Percentiles rank a stretch among this genome's conserved stretches.
Conservation (phyloP, 2,888 invertebrate species). For the Tiphia femorata region DNA sequence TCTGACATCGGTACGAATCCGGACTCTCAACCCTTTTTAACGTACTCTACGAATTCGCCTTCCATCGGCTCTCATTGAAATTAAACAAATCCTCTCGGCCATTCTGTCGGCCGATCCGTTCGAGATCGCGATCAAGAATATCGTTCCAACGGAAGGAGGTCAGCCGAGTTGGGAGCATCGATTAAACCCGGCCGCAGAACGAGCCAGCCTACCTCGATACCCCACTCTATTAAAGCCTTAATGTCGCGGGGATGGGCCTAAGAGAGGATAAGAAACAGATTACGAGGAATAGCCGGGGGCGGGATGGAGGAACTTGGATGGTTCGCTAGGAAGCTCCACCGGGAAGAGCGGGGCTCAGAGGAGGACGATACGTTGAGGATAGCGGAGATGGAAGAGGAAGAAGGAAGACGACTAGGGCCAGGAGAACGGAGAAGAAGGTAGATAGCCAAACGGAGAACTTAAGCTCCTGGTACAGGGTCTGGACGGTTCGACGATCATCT, state of each 20-base stretch:
- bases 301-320: no score
- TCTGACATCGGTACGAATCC: no score
- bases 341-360: slow-evolving; percentile 12
- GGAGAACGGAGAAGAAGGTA: background rate
- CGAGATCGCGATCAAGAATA: background rate
- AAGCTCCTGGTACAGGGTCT: slow-evolving; percentile 15
- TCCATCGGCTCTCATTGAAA: no score
- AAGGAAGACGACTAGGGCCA: background rate
- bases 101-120: background rate
- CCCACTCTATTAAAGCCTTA: slow-evolving; percentile 27
- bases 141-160: background rate
- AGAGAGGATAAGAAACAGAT: slow-evolving; percentile 36
- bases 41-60: no score
- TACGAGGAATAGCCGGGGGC: slow-evolving; percentile 13
- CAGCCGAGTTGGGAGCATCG: slow-evolving; percentile 3
- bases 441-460: slow-evolving; percentile 14
- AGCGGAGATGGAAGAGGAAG: slow-evolving; percentile 22
- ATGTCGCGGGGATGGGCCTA: slow-evolving; percentile 22
- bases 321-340: no score
- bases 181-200: slow-evolving; percentile 24
- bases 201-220: slow-evolving; percentile 4
- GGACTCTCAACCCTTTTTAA: no score
- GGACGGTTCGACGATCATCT: slow-evolving; percentile 47
- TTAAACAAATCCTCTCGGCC: no score
- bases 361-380: slow-evolving; percentile 16